Conservation (phyloP, 2,888 invertebrate genomes). For the Cheilosia soror region DNA sequence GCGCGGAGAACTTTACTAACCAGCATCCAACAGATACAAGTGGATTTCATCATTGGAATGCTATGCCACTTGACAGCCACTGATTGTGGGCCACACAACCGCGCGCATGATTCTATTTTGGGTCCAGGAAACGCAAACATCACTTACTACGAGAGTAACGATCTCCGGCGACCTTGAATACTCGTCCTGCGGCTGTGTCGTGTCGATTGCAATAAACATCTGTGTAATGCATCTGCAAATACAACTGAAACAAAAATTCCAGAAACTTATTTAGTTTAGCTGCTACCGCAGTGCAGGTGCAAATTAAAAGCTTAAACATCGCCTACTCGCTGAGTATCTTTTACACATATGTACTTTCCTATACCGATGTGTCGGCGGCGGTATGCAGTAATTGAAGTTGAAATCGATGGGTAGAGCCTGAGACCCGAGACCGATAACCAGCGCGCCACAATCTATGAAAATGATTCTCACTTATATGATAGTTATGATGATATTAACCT, state of each 20-base stretch:
- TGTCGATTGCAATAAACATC: constrained; percentile 13
- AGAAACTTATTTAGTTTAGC: neutral
- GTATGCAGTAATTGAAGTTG: constrained; percentile 55
- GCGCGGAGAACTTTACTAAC: constrained; percentile 26
- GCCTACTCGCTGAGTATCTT: constrained; percentile 2
- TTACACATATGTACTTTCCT: neutral
- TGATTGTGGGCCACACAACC: constrained; percentile 21
- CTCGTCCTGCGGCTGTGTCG: neutral
- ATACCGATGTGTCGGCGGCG: neutral
- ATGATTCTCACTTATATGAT: constrained; percentile 60
- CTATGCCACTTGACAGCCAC: constrained; percentile 53
- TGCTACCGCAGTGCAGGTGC: constrained; percentile 41
- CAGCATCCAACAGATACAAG: constrained; percentile 49
- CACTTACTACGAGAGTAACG: constrained; percentile 48
- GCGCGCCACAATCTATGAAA: constrained; percentile 42
- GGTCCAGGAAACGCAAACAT: constrained; percentile 57
- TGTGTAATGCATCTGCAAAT: constrained; percentile 43
- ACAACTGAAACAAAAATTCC: neutral
- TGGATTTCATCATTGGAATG: constrained; percentile 55
- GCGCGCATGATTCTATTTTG: constrained; percentile 30
- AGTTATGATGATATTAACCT: constrained; percentile 71
- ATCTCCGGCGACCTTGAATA: constrained; percentile 62
- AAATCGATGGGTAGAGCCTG: constrained; percentile 48
- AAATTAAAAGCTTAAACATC: constrained; percentile 62
- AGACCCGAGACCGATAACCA: constrained; percentile 39